These are phyloP conservation scores for Alloplasta piceator DNA, from an alignment of 2,888 invertebrate species.

Conservation along the genomic window DNA sequence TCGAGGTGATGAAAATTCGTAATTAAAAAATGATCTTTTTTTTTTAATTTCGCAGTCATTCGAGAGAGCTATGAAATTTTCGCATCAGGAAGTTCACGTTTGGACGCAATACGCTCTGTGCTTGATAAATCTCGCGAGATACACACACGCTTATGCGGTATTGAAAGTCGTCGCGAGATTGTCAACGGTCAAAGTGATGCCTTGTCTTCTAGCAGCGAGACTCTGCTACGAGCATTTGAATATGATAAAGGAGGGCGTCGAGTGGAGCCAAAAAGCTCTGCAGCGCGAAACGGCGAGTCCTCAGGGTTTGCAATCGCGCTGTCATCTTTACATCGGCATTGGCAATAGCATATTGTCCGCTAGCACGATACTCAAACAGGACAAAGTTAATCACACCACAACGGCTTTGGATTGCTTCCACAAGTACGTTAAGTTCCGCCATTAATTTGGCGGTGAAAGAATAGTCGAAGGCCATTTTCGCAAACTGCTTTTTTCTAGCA, in stretches of 20 bases:
- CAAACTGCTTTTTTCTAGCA: too few species aligned
- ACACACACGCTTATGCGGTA: constrained; percentile 88
- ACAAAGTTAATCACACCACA: constrained; percentile 86
- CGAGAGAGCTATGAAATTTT: constrained; percentile 98
- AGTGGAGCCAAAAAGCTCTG: constrained; percentile 89
- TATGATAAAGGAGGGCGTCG: constrained; percentile 88
- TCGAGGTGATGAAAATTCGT: background rate
- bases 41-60: constrained; percentile 87
- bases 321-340: constrained; percentile 93
- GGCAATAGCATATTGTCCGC: constrained; percentile 92
- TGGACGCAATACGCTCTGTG: constrained; percentile 98
- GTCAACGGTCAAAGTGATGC: constrained; percentile 89
- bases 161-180: constrained; percentile 92
- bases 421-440: constrained; percentile 83
- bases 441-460: background rate
- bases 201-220: constrained; percentile 93
- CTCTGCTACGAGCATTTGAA: constrained; percentile 91
- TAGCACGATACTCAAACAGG: constrained; percentile 86
- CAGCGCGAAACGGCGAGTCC: constrained; percentile 85
- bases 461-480: too few species aligned
- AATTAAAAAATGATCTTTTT: constrained; percentile 6
- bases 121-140: constrained; percentile 88
- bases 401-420: constrained; percentile 88
- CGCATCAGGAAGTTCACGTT: constrained; percentile 96
- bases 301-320: constrained; percentile 88